Evolutionary conservation across 2,797 vertebrate genomes (phyloP).

Genomic region (Dicrostonyx torquatus): DNA sequence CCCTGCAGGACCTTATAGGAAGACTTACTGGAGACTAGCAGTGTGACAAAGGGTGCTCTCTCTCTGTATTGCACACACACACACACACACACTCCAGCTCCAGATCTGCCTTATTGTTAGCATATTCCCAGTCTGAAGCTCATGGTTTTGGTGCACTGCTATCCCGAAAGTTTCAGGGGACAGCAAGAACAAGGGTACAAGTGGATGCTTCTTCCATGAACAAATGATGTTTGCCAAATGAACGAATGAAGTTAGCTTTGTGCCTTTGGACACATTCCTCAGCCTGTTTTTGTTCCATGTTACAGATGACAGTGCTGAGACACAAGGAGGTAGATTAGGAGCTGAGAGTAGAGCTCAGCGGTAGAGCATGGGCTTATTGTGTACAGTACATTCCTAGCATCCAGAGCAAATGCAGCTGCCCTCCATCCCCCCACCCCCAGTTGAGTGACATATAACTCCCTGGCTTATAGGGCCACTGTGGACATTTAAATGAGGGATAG

Average conservation of each 20-base stretch:
- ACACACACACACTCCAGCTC: background rate
- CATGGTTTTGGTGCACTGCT: background rate
- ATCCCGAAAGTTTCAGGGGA: background rate
- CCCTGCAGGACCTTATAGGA: background rate
- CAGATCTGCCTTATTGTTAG: background rate
- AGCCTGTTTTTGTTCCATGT: conserved; percentile 19
- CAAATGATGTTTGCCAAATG: background rate
- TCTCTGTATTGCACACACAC: too few species aligned
- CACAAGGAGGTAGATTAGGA: background rate
- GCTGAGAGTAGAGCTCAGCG: background rate
- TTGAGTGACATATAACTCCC: background rate
- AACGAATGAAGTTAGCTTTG: conserved; percentile 25
- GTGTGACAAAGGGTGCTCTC: background rate
- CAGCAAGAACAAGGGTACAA: background rate
- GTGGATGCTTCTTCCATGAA: background rate
- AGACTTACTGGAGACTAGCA: background rate
- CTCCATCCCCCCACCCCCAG: background rate
- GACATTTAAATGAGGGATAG: background rate
- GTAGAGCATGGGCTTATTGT: background rate
- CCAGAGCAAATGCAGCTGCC: background rate
- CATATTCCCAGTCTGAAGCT: background rate
- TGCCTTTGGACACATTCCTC: background rate
- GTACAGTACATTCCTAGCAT: background rate
- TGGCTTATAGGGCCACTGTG: background rate
- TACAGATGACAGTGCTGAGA: background rate